Percentiles rank a stretch among this genome's conserved stretches.
phyloP scores from a whole-genome alignment of 1,140 invertebrate species.

The Megalopta genalis region DNA sequence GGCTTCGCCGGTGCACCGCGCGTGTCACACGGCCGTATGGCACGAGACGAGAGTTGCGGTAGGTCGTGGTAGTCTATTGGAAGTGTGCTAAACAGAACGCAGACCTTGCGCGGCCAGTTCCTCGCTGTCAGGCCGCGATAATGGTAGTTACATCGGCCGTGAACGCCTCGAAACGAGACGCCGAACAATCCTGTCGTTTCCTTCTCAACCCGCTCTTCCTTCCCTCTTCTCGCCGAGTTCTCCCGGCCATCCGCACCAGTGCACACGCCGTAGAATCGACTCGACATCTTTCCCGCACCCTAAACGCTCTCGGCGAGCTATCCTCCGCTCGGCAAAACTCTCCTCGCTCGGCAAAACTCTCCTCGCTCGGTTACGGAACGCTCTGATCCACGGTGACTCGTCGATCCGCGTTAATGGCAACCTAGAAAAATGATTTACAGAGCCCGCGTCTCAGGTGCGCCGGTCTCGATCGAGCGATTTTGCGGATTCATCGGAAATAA shows the following conservation, averaged over 20 bases:
- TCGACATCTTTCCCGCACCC: slow-evolving; percentile 14
- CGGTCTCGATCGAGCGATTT: too few species aligned
- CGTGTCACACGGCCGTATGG: not conserved
- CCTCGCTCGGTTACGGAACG: too few species aligned
- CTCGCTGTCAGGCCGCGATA: not conserved
- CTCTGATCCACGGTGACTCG: too few species aligned
- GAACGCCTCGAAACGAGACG: not conserved
- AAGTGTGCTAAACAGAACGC: slow-evolving; percentile 1
- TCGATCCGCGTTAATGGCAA: too few species aligned
- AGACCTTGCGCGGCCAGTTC: slow-evolving; percentile 9
- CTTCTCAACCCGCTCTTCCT: not conserved
- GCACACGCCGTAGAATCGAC: slow-evolving; percentile 59
- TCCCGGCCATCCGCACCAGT: slow-evolving; percentile 13
- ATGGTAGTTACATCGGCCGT: not conserved
- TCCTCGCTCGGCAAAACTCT: too few species aligned
- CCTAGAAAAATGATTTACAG: too few species aligned
- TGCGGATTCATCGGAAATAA: too few species aligned
- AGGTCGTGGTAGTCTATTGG: not conserved
- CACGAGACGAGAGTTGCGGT: not conserved
- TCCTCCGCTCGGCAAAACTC: not conserved
- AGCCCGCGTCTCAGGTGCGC: too few species aligned
- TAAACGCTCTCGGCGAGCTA: not conserved
- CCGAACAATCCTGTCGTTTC: not conserved
- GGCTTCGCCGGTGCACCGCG: not conserved
- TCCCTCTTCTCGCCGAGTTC: too few species aligned